Evolutionary conservation across 2,888 invertebrate genomes (phyloP).

Genomic region (Caenorhabditis auriculariae): DNA sequence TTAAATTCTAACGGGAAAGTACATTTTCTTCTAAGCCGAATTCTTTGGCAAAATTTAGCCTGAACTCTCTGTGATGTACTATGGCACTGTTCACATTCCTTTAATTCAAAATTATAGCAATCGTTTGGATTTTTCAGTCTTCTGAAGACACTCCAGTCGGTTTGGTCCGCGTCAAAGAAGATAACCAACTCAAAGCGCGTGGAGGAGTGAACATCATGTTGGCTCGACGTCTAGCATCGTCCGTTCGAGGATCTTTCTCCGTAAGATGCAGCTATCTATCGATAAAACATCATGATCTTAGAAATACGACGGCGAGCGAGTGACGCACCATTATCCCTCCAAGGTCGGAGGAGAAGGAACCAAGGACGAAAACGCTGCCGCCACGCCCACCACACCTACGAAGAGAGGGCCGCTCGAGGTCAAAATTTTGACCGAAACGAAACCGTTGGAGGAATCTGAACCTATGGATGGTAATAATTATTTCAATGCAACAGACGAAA

Average conservation of each 20-base stretch:
- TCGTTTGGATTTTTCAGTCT: no score
- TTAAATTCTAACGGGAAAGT: no score
- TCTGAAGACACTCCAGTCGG: constrained; percentile 25
- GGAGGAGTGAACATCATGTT: constrained; percentile 31
- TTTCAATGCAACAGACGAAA: neutral
- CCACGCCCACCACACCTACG: neutral
- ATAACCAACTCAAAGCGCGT: constrained; percentile 21
- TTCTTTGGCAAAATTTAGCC: no score
- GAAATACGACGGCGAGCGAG: constrained; percentile 39
- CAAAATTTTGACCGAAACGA: neutral
- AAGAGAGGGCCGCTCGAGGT: constrained; percentile 5
- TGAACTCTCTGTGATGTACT: no score
- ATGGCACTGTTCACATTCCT: no score
- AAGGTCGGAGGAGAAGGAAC: constrained; percentile 19
- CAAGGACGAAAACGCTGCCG: neutral
- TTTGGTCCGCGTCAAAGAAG: constrained; percentile 29
- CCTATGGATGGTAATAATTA: constrained; percentile 12
- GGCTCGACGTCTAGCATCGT: constrained; percentile 17
- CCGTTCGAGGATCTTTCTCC: constrained; percentile 36
- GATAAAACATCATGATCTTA: constrained; percentile 4
- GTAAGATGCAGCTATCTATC: constrained; percentile 3
- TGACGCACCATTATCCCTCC: constrained; percentile 27
- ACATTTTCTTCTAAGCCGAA: no score
- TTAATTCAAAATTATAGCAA: no score
- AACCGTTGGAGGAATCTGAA: constrained; percentile 11